Evolutionary conservation across 2,888 invertebrate species (phyloP).

Genomic region (Alsophila aescularia): DNA sequence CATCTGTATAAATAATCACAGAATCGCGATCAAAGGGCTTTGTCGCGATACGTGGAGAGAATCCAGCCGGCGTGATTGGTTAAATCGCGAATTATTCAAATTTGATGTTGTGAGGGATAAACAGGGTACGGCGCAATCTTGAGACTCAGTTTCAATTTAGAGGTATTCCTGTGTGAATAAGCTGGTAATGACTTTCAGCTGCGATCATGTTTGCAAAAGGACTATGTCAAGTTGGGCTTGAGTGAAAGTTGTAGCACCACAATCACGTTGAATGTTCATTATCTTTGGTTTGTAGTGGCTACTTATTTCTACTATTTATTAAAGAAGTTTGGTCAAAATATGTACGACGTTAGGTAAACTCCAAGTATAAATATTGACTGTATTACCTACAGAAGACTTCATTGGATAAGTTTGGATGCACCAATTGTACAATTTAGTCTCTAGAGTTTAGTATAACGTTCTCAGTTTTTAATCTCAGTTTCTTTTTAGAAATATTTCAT

Average conservation of each 20-base stretch:
- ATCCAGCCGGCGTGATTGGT: slow-evolving; percentile 26
- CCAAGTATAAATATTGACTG: not conserved
- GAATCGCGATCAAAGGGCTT: slow-evolving; percentile 29
- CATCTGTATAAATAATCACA: slow-evolving; percentile 38
- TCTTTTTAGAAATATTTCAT: slow-evolving; percentile 16
- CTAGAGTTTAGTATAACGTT: slow-evolving; percentile 6
- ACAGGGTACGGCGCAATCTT: slow-evolving; percentile 32
- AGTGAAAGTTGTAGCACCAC: too few species aligned
- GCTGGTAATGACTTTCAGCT: slow-evolving; percentile 21
- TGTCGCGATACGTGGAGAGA: slow-evolving; percentile 25
- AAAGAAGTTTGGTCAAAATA: not conserved
- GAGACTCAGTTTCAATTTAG: slow-evolving; percentile 31
- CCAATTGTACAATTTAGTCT: slow-evolving; percentile 15
- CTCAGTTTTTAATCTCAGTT: slow-evolving; percentile 25
- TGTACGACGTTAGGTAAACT: not conserved
- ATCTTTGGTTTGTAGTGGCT: too few species aligned
- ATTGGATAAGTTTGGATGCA: slow-evolving; percentile 4
- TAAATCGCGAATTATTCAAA: slow-evolving; percentile 37
- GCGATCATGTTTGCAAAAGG: slow-evolving; percentile 5
- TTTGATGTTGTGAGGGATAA: slow-evolving; percentile 34
- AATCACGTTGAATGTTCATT: too few species aligned
- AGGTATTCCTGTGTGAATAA: slow-evolving; percentile 32
- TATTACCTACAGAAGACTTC: not conserved
- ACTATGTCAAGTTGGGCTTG: too few species aligned
- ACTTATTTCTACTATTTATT: too few species aligned